Conservation (phyloP, 2,797 vertebrate genomes). For the Acipenser transmontanus region DNA sequence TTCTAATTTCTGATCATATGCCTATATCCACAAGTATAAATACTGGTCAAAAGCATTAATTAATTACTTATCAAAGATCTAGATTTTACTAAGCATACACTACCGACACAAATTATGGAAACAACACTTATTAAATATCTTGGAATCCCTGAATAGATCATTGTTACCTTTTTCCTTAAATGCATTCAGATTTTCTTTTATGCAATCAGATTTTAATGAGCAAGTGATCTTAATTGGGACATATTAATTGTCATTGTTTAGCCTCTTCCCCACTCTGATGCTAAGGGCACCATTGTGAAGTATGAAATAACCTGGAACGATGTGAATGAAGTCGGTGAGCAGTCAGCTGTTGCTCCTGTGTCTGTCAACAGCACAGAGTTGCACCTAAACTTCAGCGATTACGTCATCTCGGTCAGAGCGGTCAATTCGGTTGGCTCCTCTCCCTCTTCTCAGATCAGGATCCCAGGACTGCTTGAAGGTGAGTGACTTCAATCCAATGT, state of each 20-base stretch:
- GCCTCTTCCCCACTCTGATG: conserved; percentile 46
- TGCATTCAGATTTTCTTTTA: too few relatives aligned
- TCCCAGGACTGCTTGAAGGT: conserved; percentile 44
- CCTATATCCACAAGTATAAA: too few relatives aligned
- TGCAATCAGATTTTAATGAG: neutral
- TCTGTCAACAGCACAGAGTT: conserved; percentile 23
- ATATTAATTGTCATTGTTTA: conserved; percentile 20
- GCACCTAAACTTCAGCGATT: conserved; percentile 32
- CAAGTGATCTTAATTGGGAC: neutral
- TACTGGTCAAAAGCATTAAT: too few relatives aligned
- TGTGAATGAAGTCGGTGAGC: conserved; percentile 29
- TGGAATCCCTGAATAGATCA: too few relatives aligned
- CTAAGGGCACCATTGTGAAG: conserved; percentile 44
- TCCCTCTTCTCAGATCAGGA: conserved; percentile 30
- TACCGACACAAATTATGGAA: too few relatives aligned
- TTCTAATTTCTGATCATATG: too few relatives aligned
- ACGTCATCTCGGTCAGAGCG: conserved; percentile 43
- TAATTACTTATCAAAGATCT: too few relatives aligned
- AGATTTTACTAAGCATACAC: too few relatives aligned
- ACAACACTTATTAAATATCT: too few relatives aligned
- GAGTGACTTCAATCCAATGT: neutral
- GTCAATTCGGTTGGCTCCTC: conserved; percentile 44
- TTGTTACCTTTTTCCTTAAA: too few relatives aligned
- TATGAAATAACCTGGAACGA: conserved; percentile 52
- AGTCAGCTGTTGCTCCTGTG: conserved; percentile 19